A percentile compares a stretch with the other conserved stretches of the same genome.
phyloP scores from a whole-genome alignment of 2,113 vertebrate genomes.

The Zosterops borbonicus region DNA sequence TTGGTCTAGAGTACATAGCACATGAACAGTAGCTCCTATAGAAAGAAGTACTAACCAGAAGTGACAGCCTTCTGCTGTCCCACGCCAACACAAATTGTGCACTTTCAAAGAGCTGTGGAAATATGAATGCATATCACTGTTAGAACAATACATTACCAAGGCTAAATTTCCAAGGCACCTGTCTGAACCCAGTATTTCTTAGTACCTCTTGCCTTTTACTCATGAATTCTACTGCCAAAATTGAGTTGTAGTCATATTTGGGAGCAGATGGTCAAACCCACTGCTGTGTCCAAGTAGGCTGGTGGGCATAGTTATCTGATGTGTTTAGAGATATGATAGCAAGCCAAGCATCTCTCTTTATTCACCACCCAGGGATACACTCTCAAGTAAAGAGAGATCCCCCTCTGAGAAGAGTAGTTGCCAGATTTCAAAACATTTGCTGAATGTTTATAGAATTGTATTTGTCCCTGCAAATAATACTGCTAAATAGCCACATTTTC shows the following conservation, averaged over 20 bases:
- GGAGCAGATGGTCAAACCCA: conserved; percentile 77
- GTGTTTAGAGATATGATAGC: conserved; percentile 55
- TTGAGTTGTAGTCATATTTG: conserved; percentile 64
- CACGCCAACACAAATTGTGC: not conserved
- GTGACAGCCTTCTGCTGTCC: conserved; percentile 42
- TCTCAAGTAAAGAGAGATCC: conserved; percentile 57
- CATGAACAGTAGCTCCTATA: not conserved
- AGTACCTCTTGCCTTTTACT: conserved; percentile 53
- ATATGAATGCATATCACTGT: conserved; percentile 13
- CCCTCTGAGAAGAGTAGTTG: not conserved
- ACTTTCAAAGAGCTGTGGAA: not conserved
- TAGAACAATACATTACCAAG: conserved; percentile 27
- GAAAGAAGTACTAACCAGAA: conserved; percentile 39
- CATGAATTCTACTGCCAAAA: conserved; percentile 66
- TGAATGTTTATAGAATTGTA: conserved; percentile 26
- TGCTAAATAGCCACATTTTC: not conserved
- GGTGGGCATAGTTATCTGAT: conserved; percentile 72
- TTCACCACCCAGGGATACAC: conserved; percentile 59
- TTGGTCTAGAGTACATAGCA: not conserved
- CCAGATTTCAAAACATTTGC: conserved; percentile 47
- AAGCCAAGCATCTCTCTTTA: conserved; percentile 68
- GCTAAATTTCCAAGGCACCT: conserved; percentile 64
- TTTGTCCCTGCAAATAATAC: not conserved
- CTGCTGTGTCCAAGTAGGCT: conserved; percentile 75
- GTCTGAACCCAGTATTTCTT: conserved; percentile 61